Evolutionary conservation across 2,113 vertebrate genomes (phyloP), one percentile per base, ranked within the genome.

Genomic region (Callipepla squamata): DNA sequence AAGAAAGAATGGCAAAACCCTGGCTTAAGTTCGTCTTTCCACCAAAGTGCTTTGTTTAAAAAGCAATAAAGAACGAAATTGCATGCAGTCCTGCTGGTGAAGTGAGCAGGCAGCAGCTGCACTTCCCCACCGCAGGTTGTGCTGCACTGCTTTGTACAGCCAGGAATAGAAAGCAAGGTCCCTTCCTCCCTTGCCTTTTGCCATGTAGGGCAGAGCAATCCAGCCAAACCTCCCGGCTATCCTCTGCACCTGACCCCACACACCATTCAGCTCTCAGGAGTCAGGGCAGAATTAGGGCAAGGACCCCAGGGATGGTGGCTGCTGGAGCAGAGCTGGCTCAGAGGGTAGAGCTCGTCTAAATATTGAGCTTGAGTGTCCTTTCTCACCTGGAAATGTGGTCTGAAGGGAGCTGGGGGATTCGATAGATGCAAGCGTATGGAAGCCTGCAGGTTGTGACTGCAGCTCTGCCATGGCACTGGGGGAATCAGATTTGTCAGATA

Each of bases 221-320:
- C 93, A 90, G 80, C 79, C 74, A 82, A 25, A 83, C 80, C 92
- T 85, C 83, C 76, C 2, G 3, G 80, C 76, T 76, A 40, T 80
- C 38, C 68, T 86, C 62, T 88, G 68, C 88, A 73, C 73, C 65
- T 92, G 77, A 92, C 83, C 92, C 85, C 92, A 90, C 80, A 89
- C 73, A 92, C 80, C 7, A 5, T 61, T 90, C 26, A n/a, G 57
- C 68, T 86, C 55, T 80, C 85, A 67, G 61, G 88, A 96, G 93
- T 93, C 94, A 88, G 92, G 92, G 85, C 73, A 95, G 83, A 96
- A 96, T 93, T 78, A 95, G 93, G 92, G 90, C 65, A 88, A 61
- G 90, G 57, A 86, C 92, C 36, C 44, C 45, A 30, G 88, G 73
- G 93, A 92, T 1, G 1, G 68, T 83, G 34, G 66, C 80, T 88